Conservation (phyloP, 2,888 invertebrate genomes). For the Myopa tessellatipennis region DNA sequence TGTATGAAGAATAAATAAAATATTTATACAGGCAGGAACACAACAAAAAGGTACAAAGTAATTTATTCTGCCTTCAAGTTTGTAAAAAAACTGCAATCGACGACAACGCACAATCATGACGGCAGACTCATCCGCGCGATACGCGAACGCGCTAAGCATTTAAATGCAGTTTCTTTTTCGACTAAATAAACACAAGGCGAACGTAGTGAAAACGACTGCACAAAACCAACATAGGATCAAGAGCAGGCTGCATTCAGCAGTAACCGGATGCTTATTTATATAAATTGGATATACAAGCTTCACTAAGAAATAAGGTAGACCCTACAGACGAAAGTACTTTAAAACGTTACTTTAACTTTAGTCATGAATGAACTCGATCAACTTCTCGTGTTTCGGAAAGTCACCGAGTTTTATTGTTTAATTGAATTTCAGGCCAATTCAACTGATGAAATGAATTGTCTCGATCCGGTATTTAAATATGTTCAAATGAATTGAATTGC, state of each 20-base stretch:
- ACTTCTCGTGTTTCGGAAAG: too few species aligned
- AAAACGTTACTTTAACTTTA: neutral
- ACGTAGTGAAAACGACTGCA: neutral
- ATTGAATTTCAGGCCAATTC: too few species aligned
- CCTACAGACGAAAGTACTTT: too few species aligned
- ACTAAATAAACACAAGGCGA: conserved; percentile 32
- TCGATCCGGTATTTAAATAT: too few species aligned
- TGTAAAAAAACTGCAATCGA: neutral
- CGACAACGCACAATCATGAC: conserved; percentile 3
- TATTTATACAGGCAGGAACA: neutral
- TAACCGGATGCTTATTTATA: neutral
- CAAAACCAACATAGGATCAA: conserved; percentile 10
- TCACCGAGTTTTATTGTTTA: too few species aligned
- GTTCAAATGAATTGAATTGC: too few species aligned
- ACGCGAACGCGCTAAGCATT: neutral
- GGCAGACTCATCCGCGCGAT: neutral
- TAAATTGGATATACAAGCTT: neutral
- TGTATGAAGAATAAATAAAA: neutral
- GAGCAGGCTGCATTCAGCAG: neutral
- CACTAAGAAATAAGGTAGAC: conserved; percentile 1
- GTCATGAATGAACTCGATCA: too few species aligned
- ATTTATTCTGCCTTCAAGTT: neutral
- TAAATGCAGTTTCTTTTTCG: conserved; percentile 3
- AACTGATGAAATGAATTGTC: too few species aligned
- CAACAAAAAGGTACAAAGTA: neutral